Evolutionary conservation across 1,140 invertebrate genomes (phyloP).

Genomic region (Euura saliciscinereae): DNA sequence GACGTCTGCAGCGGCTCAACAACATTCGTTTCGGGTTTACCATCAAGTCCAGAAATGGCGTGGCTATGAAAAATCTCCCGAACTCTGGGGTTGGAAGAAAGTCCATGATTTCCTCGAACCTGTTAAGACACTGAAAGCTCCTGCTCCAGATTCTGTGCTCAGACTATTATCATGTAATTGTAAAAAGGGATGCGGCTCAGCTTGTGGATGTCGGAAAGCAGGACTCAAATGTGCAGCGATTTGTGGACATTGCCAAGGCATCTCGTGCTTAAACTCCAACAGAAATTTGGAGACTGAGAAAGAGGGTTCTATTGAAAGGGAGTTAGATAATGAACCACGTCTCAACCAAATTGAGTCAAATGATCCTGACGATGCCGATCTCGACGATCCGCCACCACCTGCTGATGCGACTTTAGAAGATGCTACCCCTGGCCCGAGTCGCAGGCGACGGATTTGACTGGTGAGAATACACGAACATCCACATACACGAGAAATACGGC

Average conservation of each 20-base stretch:
- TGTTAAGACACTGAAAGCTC: conserved; percentile 20
- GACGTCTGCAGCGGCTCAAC: conserved; percentile 18
- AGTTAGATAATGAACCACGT: conserved; percentile 11
- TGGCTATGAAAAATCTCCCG: conserved; percentile 20
- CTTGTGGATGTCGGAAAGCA: conserved; percentile 24
- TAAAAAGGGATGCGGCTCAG: conserved; percentile 20
- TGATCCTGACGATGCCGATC: too few species aligned
- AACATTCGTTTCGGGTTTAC: conserved; percentile 25
- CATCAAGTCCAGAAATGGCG: conserved; percentile 23
- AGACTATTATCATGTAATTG: conserved; percentile 24
- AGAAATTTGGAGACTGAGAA: conserved; percentile 7
- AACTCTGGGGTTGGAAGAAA: conserved; percentile 27
- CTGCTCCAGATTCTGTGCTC: conserved; percentile 23
- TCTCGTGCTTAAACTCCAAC: conserved; percentile 10
- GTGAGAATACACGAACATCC: too few species aligned
- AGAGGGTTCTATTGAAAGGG: conserved; percentile 14
- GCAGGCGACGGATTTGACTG: too few species aligned
- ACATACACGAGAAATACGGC: too few species aligned
- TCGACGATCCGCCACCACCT: too few species aligned
- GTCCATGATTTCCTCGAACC: conserved; percentile 16
- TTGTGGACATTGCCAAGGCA: conserved; percentile 24
- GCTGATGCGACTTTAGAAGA: too few species aligned
- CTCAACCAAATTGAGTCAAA: too few species aligned
- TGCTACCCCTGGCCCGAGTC: too few species aligned
- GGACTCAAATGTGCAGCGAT: conserved; percentile 23